These are phyloP conservation scores for Mola mola DNA, from an alignment of 2,113 vertebrate genomes.

Conservation along the genomic window DNA sequence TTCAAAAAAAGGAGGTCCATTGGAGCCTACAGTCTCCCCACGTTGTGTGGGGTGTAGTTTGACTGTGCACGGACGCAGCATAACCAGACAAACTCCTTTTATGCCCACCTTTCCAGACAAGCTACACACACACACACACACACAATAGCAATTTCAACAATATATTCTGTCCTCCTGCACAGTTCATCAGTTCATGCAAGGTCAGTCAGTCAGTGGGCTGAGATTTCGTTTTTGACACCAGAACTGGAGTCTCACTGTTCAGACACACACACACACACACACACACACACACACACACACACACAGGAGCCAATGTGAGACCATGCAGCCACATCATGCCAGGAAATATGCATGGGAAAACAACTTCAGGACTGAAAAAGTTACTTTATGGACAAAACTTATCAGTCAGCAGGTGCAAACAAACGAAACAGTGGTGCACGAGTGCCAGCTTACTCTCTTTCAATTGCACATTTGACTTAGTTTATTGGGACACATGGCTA, in stretches of 20 bases:
- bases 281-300: constrained; percentile 6
- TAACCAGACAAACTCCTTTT: constrained; percentile 71
- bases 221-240: constrained; percentile 57
- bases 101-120: constrained; percentile 62
- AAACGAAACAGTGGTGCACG: too few species aligned
- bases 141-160: constrained; percentile 47
- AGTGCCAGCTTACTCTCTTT: too few species aligned
- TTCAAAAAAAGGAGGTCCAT: constrained; percentile 66
- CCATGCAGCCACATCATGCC: constrained; percentile 37
- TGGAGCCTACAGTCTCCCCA: constrained; percentile 65
- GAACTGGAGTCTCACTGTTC: constrained; percentile 40
- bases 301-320: constrained; percentile 31
- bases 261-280: constrained; percentile 24
- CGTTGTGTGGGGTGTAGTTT: constrained; percentile 75
- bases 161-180: constrained; percentile 46
- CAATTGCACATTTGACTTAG: neutral
- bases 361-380: constrained; percentile 12
- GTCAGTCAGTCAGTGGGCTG: constrained; percentile 64
- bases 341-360: constrained; percentile 42
- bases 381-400: constrained; percentile 21
- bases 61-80: constrained; percentile 56
- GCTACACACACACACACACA: constrained; percentile 28
- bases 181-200: constrained; percentile 62
- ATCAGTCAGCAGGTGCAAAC: neutral
- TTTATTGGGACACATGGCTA: neutral